Base-by-base conservation (phyloP, 2,888 invertebrate genomes). In the Cephonodes hylas region DNA sequence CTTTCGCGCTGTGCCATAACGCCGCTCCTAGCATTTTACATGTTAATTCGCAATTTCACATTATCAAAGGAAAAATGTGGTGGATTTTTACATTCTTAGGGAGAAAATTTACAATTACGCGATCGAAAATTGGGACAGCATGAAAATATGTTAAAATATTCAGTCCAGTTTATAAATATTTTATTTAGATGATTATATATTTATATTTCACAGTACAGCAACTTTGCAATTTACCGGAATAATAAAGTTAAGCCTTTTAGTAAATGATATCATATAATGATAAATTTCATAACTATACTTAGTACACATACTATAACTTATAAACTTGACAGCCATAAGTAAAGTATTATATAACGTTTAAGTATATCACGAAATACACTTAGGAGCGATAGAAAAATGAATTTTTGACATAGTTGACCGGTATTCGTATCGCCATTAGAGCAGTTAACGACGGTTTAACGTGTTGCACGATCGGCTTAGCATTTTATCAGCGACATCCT, bases 401-500 rank as follows among this genome's bases (percentile, higher is more conserved):
- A 63, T 59, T 59, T 67, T 62, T 61, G 60, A 58, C 62, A 65
- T 66, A 22, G 22, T 46, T 59, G 46, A 60, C 38, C 15, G 22
- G 27, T 60, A 67, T 66, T 64, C 42, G 42, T 25, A 22, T 63
- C 58, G 23, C 59, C 63, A 63, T 69, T 62, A 67, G 48, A 63
- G 63, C 61, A 63, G 22, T 48, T 65, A 65, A 64, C 64, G 62
- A 64, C 61, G 62, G 59, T 71, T 74, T 67, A 73, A 78, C 85
- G 83, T 88, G 86, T 81, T 75, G 81, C 88, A 88, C 84, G 86
- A 85, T 79, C 75, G 69, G 73, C 72, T 83, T 78, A 75, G 72
- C 83, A 83, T 85, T 80, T 80, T 76, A 80, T 72, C 74, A 76
- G 68, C 44, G 63, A 60, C 53, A 73, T 72, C 88, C 89, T 89